These are phyloP conservation scores for Columba janthina DNA, from an alignment of 2,113 vertebrate species.

Conservation along the genomic window DNA sequence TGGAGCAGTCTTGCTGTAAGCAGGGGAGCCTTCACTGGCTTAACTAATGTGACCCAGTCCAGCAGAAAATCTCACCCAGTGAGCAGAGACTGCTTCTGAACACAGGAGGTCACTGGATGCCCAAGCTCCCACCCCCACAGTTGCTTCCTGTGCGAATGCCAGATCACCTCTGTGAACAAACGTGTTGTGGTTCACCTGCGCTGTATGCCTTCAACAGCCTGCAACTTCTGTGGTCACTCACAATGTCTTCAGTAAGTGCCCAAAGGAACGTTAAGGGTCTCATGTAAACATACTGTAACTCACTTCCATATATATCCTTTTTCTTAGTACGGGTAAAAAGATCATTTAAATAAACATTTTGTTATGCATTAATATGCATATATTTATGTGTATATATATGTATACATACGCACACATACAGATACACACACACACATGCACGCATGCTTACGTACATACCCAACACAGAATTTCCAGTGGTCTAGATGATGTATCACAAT, in stretches of 20 bases:
- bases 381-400: background rate
- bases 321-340: background rate
- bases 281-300: background rate
- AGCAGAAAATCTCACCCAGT: background rate
- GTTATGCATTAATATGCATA: background rate
- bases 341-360: background rate
- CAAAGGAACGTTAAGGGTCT: background rate
- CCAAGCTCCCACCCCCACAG: background rate
- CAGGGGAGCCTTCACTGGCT: background rate
- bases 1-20: background rate
- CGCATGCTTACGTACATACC: background rate
- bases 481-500: background rate
- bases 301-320: background rate
- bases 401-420: background rate
- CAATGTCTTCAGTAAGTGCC: background rate
- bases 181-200: background rate
- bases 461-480: background rate
- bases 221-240: background rate
- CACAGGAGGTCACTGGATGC: rapidly evolving
- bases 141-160: rapidly evolving
- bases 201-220: background rate
- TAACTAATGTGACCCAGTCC: background rate
- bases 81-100: background rate
- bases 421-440: background rate
- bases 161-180: background rate